Evolutionary conservation across 2,113 vertebrate species (phyloP).

Genomic region (Pelmatolapia mariae): DNA sequence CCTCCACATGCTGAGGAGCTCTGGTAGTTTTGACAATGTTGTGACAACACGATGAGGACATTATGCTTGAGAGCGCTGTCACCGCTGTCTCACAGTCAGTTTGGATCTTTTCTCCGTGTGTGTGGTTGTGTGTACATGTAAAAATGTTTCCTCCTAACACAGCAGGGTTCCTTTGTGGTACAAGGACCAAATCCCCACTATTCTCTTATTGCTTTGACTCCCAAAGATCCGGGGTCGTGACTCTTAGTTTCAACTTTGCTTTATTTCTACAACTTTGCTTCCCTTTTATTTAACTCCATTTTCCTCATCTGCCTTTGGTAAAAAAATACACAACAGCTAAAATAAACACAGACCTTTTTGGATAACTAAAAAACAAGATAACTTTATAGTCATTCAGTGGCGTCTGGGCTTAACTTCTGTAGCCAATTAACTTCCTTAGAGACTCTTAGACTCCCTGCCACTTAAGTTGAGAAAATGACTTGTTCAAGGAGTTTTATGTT

Average conservation of each 20-base stretch:
- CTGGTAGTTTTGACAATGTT: slow-evolving; percentile 57
- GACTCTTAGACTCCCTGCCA: not conserved
- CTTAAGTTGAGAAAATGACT: not conserved
- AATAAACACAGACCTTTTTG: not conserved
- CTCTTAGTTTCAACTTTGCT: not conserved
- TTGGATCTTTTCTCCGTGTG: not conserved
- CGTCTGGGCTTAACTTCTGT: not conserved
- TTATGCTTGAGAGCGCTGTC: slow-evolving; percentile 45
- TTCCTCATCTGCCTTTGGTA: not conserved
- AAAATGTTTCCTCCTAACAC: not conserved
- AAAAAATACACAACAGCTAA: not conserved
- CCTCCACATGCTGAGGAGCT: slow-evolving; percentile 15
- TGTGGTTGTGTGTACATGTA: not conserved
- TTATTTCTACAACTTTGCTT: not conserved
- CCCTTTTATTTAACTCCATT: not conserved
- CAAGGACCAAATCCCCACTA: not conserved
- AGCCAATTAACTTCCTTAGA: not conserved
- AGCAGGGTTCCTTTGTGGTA: not conserved
- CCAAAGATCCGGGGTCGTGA: not conserved
- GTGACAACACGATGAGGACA: slow-evolving; percentile 59
- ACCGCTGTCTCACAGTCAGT: not conserved
- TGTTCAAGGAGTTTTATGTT: not conserved
- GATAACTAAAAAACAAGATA: not conserved
- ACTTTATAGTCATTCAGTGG: not conserved
- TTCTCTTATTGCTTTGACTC: not conserved